Percentiles rank a stretch among this genome's conserved stretches.
phyloP scores from a whole-genome alignment of 2,888 invertebrate genomes.

The Amaurobius ferox region DNA sequence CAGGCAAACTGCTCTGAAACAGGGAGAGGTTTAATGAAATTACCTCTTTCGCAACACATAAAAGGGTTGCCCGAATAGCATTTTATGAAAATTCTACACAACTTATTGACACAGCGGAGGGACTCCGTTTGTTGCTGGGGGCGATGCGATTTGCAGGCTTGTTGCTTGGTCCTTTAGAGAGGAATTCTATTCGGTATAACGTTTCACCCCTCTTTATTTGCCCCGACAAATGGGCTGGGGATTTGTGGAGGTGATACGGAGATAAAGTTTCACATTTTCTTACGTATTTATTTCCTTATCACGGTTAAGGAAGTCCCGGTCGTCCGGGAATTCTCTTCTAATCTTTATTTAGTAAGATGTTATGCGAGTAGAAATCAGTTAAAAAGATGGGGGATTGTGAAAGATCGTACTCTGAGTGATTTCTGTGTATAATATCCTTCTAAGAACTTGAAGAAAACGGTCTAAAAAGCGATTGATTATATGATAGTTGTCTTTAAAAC shows the following conservation, averaged over 20 bases:
- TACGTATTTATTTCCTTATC: slow-evolving; percentile 12
- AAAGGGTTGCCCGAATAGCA: slow-evolving; percentile 31
- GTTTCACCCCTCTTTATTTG: slow-evolving; percentile 8
- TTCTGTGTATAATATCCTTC: too few relatives aligned
- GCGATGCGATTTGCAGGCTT: slow-evolving; percentile 22
- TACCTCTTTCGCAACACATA: slow-evolving; percentile 50
- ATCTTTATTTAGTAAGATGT: neutral
- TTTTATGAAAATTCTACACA: slow-evolving; percentile 65
- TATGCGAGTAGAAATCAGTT: neutral
- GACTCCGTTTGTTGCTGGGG: slow-evolving; percentile 46
- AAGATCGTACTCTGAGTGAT: too few relatives aligned
- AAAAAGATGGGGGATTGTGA: too few relatives aligned
- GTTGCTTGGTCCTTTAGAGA: neutral
- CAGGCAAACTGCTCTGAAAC: neutral
- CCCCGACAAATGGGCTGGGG: slow-evolving; percentile 10
- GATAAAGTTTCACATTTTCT: neutral
- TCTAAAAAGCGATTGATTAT: too few relatives aligned
- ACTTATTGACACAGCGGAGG: slow-evolving; percentile 46
- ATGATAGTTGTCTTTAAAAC: too few relatives aligned
- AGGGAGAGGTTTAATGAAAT: slow-evolving; percentile 57
- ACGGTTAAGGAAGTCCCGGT: neutral
- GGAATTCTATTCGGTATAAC: slow-evolving; percentile 5
- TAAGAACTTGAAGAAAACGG: too few relatives aligned
- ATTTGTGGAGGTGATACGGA: neutral
- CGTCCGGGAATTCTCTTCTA: neutral